Evolutionary conservation across 2,797 vertebrate species (phyloP).

Genomic region (Eleutherodactylus coqui): DNA sequence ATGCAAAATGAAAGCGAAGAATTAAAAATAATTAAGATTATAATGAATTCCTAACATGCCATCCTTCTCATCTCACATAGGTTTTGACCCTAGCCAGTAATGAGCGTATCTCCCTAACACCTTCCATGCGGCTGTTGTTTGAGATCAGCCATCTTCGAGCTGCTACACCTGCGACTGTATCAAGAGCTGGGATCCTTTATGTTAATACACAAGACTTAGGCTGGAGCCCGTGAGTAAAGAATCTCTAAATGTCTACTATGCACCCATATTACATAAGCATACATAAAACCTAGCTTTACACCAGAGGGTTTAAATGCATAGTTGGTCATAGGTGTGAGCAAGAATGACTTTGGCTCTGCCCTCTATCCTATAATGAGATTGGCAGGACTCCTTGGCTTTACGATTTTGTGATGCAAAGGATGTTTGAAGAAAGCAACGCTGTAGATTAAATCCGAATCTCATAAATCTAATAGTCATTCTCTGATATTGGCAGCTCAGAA

Average conservation of each 20-base stretch:
- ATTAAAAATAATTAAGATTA: background rate
- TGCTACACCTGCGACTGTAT: slow-evolving; percentile 79
- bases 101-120: slow-evolving; percentile 77
- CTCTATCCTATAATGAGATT: background rate
- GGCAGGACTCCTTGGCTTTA: background rate
- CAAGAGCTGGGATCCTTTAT: slow-evolving; percentile 78
- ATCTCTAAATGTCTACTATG: background rate
- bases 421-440: background rate
- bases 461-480: slow-evolving; percentile 37
- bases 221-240: slow-evolving; percentile 78
- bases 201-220: slow-evolving; percentile 82
- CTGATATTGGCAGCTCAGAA: background rate
- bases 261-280: background rate
- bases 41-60: background rate
- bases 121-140: slow-evolving; percentile 81
- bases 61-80: slow-evolving; percentile 61
- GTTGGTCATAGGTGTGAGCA: background rate
- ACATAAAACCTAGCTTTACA: too few relatives aligned
- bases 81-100: slow-evolving; percentile 82
- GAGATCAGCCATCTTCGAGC: slow-evolving; percentile 80
- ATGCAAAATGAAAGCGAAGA: background rate
- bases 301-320: too few relatives aligned
- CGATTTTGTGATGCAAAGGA: background rate
- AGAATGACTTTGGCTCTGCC: background rate
- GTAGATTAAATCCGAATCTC: slow-evolving; percentile 22